phyloP scores from a whole-genome alignment of 2,113 vertebrate species.

The Carollia perspicillata region DNA sequence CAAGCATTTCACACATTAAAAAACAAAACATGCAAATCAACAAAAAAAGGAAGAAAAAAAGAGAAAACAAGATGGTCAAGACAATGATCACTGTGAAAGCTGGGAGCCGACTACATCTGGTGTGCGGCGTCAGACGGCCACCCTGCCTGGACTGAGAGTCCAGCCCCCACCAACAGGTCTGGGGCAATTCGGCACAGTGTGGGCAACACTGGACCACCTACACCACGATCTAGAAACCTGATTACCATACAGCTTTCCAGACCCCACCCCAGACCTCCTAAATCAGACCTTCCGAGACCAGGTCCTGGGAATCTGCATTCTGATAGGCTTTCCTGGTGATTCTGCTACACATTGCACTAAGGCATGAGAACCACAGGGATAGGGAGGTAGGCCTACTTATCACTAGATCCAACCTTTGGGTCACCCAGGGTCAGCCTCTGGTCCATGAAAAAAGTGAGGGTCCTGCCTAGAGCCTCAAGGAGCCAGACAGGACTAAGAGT shows the following conservation, averaged over 20 bases:
- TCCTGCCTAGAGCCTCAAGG: neutral
- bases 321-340: neutral
- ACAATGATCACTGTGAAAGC: neutral
- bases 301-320: neutral
- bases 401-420: neutral
- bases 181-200: neutral
- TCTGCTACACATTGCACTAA: neutral
- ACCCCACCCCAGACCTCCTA: neutral
- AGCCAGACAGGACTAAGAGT: neutral
- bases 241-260: neutral
- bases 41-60: neutral
- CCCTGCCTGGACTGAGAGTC: neutral
- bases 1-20: neutral
- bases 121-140: accelerated
- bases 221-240: neutral
- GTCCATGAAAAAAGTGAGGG: too few species aligned
- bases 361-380: neutral
- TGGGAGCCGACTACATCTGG: too few species aligned
- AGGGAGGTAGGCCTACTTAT: neutral
- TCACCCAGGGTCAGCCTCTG: neutral
- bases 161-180: neutral
- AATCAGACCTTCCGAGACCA: neutral
- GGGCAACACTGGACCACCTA: accelerated
- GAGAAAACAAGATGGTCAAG: neutral
- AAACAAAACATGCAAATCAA: neutral